A percentile compares a stretch with the other conserved stretches of the same genome.
These are phyloP conservation scores for Nesoenas mayeri DNA, from an alignment of 2,113 vertebrate genomes.

Conservation along the genomic window DNA sequence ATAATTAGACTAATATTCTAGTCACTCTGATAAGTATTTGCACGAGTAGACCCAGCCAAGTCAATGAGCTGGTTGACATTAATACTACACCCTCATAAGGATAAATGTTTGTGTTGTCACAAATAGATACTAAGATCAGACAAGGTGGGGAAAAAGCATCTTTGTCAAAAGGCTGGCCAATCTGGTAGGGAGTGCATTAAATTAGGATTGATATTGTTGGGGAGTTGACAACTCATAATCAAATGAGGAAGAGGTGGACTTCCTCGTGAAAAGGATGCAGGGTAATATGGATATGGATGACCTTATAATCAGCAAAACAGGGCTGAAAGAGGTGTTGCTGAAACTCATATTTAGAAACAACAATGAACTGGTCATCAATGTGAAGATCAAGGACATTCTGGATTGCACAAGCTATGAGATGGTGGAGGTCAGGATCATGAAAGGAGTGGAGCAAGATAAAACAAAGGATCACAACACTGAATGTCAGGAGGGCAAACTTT, in stretches of 20 bases:
- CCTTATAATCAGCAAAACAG: neutral
- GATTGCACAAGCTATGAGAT: neutral
- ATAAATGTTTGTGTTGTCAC: neutral
- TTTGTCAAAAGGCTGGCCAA: neutral
- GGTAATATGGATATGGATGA: neutral
- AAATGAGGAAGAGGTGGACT: neutral
- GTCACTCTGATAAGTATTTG: neutral
- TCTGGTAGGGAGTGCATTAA: neutral
- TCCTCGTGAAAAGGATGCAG: neutral
- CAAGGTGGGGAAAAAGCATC: neutral
- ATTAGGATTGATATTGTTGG: neutral
- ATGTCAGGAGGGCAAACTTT: neutral
- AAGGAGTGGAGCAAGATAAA: neutral
- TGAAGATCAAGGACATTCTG: neutral
- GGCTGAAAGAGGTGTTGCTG: neutral
- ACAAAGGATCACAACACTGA: neutral
- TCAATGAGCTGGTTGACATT: neutral
- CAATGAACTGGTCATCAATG: neutral
- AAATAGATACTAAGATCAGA: neutral
- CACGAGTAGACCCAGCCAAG: neutral
- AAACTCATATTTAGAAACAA: neutral
- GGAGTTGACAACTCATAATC: neutral
- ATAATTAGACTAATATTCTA: neutral
- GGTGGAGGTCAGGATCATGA: neutral
- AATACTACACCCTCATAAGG: neutral